Evolutionary conservation across 2,113 vertebrate genomes (phyloP).

Genomic region (Poecile atricapillus): DNA sequence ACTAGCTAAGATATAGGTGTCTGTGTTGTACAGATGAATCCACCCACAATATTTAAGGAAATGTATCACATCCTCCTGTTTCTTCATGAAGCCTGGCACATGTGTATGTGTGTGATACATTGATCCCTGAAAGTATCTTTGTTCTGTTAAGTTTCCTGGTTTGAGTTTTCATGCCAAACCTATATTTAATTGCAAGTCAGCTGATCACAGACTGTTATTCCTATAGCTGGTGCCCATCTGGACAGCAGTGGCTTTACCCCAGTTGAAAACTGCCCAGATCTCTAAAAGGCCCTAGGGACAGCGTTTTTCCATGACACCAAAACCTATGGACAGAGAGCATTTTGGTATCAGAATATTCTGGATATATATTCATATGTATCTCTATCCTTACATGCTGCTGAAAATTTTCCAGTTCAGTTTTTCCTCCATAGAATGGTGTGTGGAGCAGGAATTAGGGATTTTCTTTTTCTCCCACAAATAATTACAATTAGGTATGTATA

Average conservation of each 20-base stretch:
- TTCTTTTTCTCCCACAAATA: background rate
- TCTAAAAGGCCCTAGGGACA: background rate
- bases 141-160: background rate
- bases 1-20: background rate
- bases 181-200: background rate
- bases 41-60: conserved; percentile 8
- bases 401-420: background rate
- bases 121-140: background rate
- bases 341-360: background rate
- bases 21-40: conserved; percentile 6
- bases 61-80: conserved; percentile 6
- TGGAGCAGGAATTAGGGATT: background rate
- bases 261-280: background rate
- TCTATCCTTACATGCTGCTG: background rate
- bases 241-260: background rate
- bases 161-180: background rate
- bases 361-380: background rate
- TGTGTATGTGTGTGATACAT: background rate
- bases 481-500: background rate
- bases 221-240: background rate
- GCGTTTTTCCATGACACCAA: background rate
- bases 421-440: background rate
- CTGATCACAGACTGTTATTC: background rate
- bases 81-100: background rate
- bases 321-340: background rate